Conservation (phyloP, 2,113 vertebrate species). For the Geothlypis trichas region DNA sequence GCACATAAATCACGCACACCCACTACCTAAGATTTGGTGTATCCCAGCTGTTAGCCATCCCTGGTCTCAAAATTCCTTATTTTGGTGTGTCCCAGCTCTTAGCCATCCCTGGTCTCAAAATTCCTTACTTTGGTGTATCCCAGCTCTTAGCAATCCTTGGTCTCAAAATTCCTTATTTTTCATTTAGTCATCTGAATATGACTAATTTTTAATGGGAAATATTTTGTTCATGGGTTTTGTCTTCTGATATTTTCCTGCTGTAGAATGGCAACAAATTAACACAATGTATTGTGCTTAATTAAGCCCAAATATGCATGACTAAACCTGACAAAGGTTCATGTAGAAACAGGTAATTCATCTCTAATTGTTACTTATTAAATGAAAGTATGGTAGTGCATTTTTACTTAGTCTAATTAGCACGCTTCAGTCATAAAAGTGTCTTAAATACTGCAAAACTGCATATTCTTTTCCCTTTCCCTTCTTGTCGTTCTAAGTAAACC, state of each 20-base stretch:
- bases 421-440: background rate
- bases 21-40: background rate
- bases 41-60: background rate
- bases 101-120: background rate
- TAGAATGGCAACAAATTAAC: background rate
- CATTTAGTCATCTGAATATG: background rate
- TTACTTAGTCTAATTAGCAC: slow-evolving; percentile 30
- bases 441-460: background rate
- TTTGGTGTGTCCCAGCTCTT: background rate
- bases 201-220: background rate
- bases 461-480: background rate
- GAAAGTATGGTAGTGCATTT: slow-evolving; percentile 18
- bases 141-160: background rate
- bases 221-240: background rate
- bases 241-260: background rate
- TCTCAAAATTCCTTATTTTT: background rate
- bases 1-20: accelerated
- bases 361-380: slow-evolving; percentile 28
- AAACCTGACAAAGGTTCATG: background rate
- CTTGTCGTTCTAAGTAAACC: background rate
- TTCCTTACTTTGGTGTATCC: background rate
- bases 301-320: background rate
- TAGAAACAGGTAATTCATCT: slow-evolving; percentile 1
- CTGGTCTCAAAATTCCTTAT: background rate
- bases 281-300: slow-evolving; percentile 19